Evolutionary conservation across 1,140 invertebrate species (phyloP), one percentile per base, ranked within the genome.

Genomic region (Diachasma alloeum): DNA sequence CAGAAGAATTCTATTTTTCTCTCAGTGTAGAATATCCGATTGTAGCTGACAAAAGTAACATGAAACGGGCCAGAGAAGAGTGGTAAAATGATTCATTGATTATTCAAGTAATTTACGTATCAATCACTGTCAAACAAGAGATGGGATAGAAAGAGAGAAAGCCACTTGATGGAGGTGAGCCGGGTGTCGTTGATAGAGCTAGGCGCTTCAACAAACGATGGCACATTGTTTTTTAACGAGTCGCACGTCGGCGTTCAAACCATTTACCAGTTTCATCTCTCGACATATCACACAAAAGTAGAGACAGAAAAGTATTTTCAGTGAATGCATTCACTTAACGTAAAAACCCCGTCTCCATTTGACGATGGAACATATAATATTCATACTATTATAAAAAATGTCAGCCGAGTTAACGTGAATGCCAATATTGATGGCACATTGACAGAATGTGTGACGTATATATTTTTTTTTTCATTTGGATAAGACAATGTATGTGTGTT

Each of bases 381-480:
- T 77, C 81, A 83, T 80, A 78, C 78, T 78, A 17, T 53, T 53
- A 19, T 19, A 19, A 79, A 80, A 82, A 81, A 63, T 75, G 56
- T 73, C 80, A 74, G 80, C 75, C 75, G 78, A 80, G 81, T 82
- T 86, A 86, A 87, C 86, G 84, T 73, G 78, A 83, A 79, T 80
- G 75, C 79, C 79, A 80, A 83, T 85, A 81, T 79, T 83, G 81
- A 87, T 83, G 83, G n/a, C n/a, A 53, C 48, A 19, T 42, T 10
- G 0, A 1, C 39, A 42, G 13, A 6, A 31, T 31, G 31, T 31
- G 31, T 3, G 31, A 31, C n/a, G n/a, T n/a, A 6, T 31, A 31
- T 31, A n/a, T 46, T 46, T 5, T 46, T 46, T 46, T 46, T 5
- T 46, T 46, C 10, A 46, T n/a, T 46, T 2, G 6, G 1, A 46